Percentiles rank a stretch among this genome's conserved stretches.
These are phyloP conservation scores for Enteromius unitaeniatus DNA, from an alignment of 2,797 vertebrate genomes.

Conservation along the genomic window DNA sequence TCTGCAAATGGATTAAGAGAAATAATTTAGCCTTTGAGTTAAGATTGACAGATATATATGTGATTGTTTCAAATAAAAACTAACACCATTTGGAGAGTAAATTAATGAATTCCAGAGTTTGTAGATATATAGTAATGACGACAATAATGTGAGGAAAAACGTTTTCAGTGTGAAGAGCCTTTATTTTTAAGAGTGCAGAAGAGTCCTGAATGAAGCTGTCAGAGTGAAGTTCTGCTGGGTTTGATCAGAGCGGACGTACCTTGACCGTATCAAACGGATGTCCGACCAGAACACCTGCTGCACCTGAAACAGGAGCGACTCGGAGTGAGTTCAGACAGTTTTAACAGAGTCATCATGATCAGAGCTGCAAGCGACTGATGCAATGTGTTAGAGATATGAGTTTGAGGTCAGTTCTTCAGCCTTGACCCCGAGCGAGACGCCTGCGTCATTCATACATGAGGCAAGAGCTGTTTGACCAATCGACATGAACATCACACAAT, in stretches of 20 bases:
- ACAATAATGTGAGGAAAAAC: too few species aligned
- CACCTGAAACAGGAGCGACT: slow-evolving; percentile 77
- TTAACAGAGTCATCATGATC: background rate
- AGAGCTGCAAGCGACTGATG: background rate
- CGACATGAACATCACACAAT: background rate
- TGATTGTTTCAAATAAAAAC: too few species aligned
- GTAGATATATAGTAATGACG: too few species aligned
- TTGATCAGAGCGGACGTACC: slow-evolving; percentile 79
- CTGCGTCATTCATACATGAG: slow-evolving; percentile 25
- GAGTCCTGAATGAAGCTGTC: background rate
- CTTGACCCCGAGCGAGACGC: slow-evolving; percentile 30
- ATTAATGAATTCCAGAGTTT: too few species aligned
- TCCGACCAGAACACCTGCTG: slow-evolving; percentile 94
- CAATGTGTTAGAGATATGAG: slow-evolving; percentile 14
- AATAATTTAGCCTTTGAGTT: too few species aligned
- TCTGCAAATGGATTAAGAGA: too few species aligned
- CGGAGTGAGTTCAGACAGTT: background rate
- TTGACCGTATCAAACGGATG: slow-evolving; percentile 98
- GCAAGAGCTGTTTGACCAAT: background rate
- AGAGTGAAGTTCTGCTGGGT: background rate
- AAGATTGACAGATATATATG: too few species aligned
- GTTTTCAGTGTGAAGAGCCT: background rate
- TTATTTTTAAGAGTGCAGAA: background rate
- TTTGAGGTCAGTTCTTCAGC: background rate
- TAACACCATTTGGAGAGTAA: too few species aligned